These are phyloP conservation scores for Thunnus albacares DNA, from an alignment of 2,797 vertebrate species.

Conservation along the genomic window DNA sequence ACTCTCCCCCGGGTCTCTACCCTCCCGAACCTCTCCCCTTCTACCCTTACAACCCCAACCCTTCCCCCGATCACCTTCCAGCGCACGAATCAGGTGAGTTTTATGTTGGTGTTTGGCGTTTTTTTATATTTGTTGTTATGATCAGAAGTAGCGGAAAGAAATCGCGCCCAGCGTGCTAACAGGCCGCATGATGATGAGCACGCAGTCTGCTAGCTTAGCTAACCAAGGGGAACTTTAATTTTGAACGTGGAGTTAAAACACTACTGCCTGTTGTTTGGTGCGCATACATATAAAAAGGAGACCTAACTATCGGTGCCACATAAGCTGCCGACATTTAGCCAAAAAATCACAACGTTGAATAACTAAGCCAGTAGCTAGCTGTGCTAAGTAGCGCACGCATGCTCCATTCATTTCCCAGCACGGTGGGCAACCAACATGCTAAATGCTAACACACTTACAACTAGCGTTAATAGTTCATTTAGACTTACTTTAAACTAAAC, in stretches of 20 bases:
- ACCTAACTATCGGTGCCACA: fast-evolving
- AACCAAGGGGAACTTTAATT: constrained; percentile 25
- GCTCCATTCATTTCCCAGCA: constrained; percentile 81
- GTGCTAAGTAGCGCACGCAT: constrained; percentile 74
- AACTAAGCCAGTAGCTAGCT: constrained; percentile 52
- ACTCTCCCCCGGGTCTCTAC: constrained; percentile 88
- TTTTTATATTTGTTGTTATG: constrained; percentile 44
- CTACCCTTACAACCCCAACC: constrained; percentile 88
- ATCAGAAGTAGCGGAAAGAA: constrained; percentile 72
- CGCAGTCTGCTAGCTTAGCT: constrained; percentile 61
- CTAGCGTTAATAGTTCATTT: constrained; percentile 49
- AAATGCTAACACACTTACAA: constrained; percentile 59
- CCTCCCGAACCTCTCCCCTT: constrained; percentile 89
- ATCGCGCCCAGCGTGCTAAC: constrained; percentile 77
- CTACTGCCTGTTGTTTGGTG: fast-evolving
- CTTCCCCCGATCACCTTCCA: constrained; percentile 79
- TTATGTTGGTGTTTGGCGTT: neutral
- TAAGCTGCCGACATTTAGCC: neutral
- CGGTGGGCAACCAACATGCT: constrained; percentile 42
- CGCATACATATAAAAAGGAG: fast-evolving
- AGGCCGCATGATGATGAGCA: constrained; percentile 79
- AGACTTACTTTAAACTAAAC: constrained; percentile 7
- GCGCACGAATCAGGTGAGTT: constrained; percentile 78
- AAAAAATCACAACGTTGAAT: constrained; percentile 21
- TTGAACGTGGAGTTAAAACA: neutral